Evolutionary conservation across 2,888 invertebrate species (phyloP).

Genomic region (Rotaria macrura): DNA sequence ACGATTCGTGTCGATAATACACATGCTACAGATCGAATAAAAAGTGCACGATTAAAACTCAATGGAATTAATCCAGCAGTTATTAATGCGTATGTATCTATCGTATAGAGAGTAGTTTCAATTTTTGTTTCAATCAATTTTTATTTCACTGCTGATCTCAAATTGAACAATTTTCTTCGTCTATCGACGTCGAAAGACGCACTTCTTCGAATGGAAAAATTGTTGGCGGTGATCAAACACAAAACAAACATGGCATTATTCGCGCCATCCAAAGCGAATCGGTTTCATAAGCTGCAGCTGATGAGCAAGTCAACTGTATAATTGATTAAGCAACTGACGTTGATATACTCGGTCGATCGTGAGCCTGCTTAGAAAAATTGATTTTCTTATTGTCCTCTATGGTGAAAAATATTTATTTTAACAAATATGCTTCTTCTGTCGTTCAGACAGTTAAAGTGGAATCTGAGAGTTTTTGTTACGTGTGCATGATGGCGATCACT

Average conservation of each 20-base stretch:
- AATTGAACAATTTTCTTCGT: too few species aligned
- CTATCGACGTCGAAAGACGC: too few species aligned
- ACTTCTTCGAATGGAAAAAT: not conserved
- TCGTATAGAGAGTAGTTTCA: too few species aligned
- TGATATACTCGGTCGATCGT: slow-evolving; percentile 60
- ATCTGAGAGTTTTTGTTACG: too few species aligned
- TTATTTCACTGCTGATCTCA: too few species aligned
- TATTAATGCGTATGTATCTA: not conserved
- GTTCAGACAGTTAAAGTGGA: too few species aligned
- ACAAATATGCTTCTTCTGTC: too few species aligned
- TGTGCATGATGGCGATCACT: too few species aligned
- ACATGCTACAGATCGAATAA: slow-evolving; percentile 29
- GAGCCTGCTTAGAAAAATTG: slow-evolving; percentile 58
- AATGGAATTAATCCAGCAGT: slow-evolving; percentile 25
- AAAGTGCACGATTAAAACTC: slow-evolving; percentile 28
- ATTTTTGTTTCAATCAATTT: too few species aligned
- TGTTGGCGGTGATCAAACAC: not conserved
- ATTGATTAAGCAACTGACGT: slow-evolving; percentile 63
- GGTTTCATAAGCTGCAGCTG: slow-evolving; percentile 39
- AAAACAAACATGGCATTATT: not conserved
- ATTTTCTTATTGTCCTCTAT: too few species aligned
- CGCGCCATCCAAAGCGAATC: slow-evolving; percentile 34
- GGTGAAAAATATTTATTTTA: too few species aligned
- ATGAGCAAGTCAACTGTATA: slow-evolving; percentile 56
- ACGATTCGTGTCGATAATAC: not conserved